phyloP scores from a whole-genome alignment of 1,140 invertebrate genomes.

The Drosophila pruinosa region DNA sequence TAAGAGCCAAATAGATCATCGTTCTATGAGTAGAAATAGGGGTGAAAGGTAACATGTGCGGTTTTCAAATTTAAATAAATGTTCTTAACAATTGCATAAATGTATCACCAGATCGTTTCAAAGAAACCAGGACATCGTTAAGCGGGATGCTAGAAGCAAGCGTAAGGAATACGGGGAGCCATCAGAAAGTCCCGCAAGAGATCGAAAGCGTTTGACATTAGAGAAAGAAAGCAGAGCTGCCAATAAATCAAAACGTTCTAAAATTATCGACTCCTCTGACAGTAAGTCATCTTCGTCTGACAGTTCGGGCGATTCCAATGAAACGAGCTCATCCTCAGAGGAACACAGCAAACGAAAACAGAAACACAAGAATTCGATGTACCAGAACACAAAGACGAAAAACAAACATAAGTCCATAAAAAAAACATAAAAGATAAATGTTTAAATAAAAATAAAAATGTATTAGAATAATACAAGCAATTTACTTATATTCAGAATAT shows the following conservation, averaged over 20 bases:
- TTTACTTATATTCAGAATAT: conserved; percentile 10
- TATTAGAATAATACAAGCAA: too few relatives aligned
- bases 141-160: background rate
- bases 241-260: conserved; percentile 50
- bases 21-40: conserved; percentile 9
- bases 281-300: conserved; percentile 40
- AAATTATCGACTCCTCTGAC: conserved; percentile 49
- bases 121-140: background rate
- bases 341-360: conserved; percentile 51
- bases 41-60: conserved; percentile 36
- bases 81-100: background rate
- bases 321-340: conserved; percentile 31
- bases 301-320: conserved; percentile 46
- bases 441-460: too few relatives aligned
- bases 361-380: conserved; percentile 41
- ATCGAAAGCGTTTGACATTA: background rate
- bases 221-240: conserved; percentile 26
- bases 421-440: conserved; percentile 57
- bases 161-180: conserved; percentile 11
- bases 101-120: conserved; percentile 8
- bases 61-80: background rate
- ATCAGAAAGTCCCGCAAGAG: conserved; percentile 20
- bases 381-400: conserved; percentile 47
- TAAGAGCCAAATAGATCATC: conserved; percentile 6
- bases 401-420: conserved; percentile 62